Evolutionary conservation across 2,797 vertebrate genomes (phyloP), one percentile per base, ranked within the genome.

Genomic region (Mus caroli): DNA sequence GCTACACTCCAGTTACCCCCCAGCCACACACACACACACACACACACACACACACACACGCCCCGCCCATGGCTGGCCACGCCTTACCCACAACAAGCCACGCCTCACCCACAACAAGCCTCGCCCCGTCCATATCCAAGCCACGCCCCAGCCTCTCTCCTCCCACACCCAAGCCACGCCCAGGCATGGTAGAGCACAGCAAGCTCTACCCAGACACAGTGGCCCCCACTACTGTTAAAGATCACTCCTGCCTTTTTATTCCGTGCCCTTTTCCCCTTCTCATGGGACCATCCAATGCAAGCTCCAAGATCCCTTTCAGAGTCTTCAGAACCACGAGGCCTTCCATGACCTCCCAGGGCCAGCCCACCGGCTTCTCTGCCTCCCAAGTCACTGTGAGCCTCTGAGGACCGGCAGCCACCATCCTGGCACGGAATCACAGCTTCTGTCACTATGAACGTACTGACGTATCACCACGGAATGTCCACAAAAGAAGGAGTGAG

Each of bases 21-120:
- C 34, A 69, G 31, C 3, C 34, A 6, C 43, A 43, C 3, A 43
- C 28, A 67, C 62, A 67, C 62, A 67, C 62, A 17, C 64, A 69
- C 64, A n/a, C 31, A 17, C 31, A 17, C 5, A 6, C 31, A 15
- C 10, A 4, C 31, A 28, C 1, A 3, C 31, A 1, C 4, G 5
- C 26, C 11, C 24, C 11, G 8, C 24, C 62, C 62, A 64, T 64
- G 11, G 24, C 62, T 34, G 31, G 6, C 34, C 67, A 71, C 14
- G 13, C 64, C 31, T 22, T 28, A 13, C 26, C 26, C 26, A 64
- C 28, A 26, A 14, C 60, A 28, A 73, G 40, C 10, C 40, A 76
- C 26, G 5, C 64, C 31, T 22, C 62, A 13, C 26, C 26, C 26
- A 64, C 28, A 26, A 14, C 60, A 28, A 73, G 40, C 10, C 40